Base-by-base conservation (phyloP, 2,797 vertebrate genomes). In the Monodelphis domestica region DNA sequence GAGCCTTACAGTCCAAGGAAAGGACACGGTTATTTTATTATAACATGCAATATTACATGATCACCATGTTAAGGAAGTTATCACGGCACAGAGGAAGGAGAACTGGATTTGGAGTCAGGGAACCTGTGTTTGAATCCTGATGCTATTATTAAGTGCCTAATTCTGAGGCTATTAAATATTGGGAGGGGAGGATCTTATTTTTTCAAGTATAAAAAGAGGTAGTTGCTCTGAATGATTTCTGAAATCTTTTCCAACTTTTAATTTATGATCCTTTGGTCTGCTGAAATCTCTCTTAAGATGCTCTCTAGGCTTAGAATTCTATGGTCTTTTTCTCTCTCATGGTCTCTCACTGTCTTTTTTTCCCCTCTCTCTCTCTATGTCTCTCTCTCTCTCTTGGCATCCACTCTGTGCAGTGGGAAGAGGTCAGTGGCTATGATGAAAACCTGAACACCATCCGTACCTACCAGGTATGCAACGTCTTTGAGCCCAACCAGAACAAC, bases 391-490 rank as follows among this genome's bases (percentile, higher is more conserved):
- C 59, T 91, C 33, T 93, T 84, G 63, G 87, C 91, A 28, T 70
- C 96, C 95, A 55, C 95, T 93, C 57, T 90, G 78, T 56, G 1
- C 97, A 99, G 99, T 99, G 99, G 99, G 99, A 99, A 98, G 99
- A 99, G 98, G 99, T 99, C 96, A 99, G 99, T 7, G 99, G 99
- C 98, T 99, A 99, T 4, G 99, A 99, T 92, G 99, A 99, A 97
- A 99, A 99, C 98, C 99, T 99, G 97, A 99, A 99, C 98, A 99
- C 99, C 98, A 99, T 99, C 98, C 99, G 99, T 95, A 99, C 99
- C 0, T 99, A 99, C 98, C 99, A 99, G 98, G 99, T 99, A 98
- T 99, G 99, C 98, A 99, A 99, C 0, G 99, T 99, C 97, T 99
- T 99, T 26, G 99, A 99, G 94, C 99, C 99, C 95, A 99, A 99